phyloP scores from a whole-genome alignment of 2,888 invertebrate genomes.

The Oxycera nigricornis region DNA sequence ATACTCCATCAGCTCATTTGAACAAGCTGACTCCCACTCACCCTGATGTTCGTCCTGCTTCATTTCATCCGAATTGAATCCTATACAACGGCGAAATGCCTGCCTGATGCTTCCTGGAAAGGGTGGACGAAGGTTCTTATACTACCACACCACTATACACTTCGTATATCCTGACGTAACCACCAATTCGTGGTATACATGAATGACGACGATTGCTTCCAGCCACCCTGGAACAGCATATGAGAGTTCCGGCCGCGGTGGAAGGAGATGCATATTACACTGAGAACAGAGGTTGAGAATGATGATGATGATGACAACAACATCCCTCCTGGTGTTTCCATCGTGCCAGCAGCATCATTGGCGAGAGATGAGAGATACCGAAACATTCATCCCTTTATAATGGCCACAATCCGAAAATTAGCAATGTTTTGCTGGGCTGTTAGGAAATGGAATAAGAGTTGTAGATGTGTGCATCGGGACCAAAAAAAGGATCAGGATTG shows the following conservation, averaged over 20 bases:
- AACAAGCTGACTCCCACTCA: no score
- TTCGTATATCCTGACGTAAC: constrained; percentile 31
- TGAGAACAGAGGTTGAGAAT: no score
- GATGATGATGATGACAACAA: background rate
- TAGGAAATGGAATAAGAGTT: constrained; percentile 3
- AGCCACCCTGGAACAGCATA: background rate
- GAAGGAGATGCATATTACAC: background rate
- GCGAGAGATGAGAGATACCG: constrained; percentile 33
- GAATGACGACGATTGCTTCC: constrained; percentile 32
- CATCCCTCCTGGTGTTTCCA: background rate
- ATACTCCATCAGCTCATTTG: constrained; percentile 43
- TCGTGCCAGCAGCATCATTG: background rate
- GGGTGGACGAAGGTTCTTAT: background rate
- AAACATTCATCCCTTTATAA: constrained; percentile 36
- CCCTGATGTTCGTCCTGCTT: background rate
- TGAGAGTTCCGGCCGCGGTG: background rate
- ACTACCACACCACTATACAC: background rate
- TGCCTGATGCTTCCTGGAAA: background rate
- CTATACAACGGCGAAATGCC: background rate
- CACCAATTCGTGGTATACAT: constrained; percentile 35
- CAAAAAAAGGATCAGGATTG: constrained; percentile 2
- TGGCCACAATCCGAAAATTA: constrained; percentile 47
- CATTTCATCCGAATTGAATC: no score
- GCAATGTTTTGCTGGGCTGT: constrained; percentile 39
- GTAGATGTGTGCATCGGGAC: background rate